phyloP scores from a whole-genome alignment of 2,888 invertebrate genomes.

The Drosophila falleni region DNA sequence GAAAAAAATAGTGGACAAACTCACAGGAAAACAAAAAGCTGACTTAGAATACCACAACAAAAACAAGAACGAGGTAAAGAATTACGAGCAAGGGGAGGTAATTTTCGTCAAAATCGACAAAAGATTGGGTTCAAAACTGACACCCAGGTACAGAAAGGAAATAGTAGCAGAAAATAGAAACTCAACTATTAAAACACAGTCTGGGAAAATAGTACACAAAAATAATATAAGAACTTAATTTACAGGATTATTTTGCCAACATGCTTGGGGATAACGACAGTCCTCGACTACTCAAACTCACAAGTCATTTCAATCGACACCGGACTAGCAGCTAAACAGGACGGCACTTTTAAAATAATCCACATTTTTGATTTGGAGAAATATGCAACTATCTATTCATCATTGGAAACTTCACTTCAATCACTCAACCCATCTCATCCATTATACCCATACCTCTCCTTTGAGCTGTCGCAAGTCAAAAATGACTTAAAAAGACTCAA shows the following conservation, averaged over 20 bases:
- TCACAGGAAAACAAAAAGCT: too few relatives aligned
- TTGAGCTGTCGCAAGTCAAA: not conserved
- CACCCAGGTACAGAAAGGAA: not conserved
- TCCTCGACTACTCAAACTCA: not conserved
- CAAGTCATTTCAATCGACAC: not conserved
- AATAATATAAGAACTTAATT: not conserved
- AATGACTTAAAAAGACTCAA: not conserved
- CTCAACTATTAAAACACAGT: not conserved
- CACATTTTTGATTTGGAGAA: not conserved
- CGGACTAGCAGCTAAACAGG: not conserved
- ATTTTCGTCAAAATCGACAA: not conserved
- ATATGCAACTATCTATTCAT: not conserved
- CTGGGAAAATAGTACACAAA: not conserved
- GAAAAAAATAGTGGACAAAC: too few relatives aligned
- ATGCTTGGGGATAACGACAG: not conserved
- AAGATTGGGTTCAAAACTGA: not conserved
- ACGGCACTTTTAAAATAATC: not conserved
- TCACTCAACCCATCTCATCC: too few relatives aligned
- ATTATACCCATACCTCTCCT: not conserved
- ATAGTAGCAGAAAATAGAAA: not conserved
- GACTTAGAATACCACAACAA: too few relatives aligned
- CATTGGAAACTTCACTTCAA: not conserved
- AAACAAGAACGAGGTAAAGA: too few relatives aligned
- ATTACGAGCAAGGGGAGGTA: not conserved
- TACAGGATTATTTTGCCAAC: not conserved